Evolutionary conservation across 2,888 invertebrate species (phyloP).

Genomic region (Eilema caniola): DNA sequence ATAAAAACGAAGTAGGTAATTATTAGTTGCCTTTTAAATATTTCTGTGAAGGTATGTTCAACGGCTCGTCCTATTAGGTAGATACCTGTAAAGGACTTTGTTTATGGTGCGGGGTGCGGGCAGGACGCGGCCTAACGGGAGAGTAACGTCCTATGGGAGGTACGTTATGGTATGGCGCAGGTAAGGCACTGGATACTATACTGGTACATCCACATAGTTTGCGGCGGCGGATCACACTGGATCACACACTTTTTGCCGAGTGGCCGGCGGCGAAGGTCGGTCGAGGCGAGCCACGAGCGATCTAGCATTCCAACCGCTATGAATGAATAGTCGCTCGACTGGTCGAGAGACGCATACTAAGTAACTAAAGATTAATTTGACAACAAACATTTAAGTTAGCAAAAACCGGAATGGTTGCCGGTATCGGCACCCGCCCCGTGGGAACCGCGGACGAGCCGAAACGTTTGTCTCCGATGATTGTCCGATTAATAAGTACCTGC

Average conservation of each 20-base stretch:
- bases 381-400: slow-evolving; percentile 85
- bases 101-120: slow-evolving; percentile 32
- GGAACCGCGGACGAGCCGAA: slow-evolving; percentile 72
- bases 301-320: slow-evolving; percentile 85
- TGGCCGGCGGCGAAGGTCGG: slow-evolving; percentile 73
- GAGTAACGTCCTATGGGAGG: slow-evolving; percentile 60
- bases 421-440: slow-evolving; percentile 83
- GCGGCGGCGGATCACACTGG: slow-evolving; percentile 64
- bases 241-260: slow-evolving; percentile 71
- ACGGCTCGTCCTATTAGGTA: slow-evolving; percentile 26
- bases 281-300: slow-evolving; percentile 79
- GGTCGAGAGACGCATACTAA: slow-evolving; percentile 80
- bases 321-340: slow-evolving; percentile 85
- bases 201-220: slow-evolving; percentile 73
- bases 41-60: slow-evolving; percentile 30
- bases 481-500: slow-evolving; percentile 64
- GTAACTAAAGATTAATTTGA: slow-evolving; percentile 85
- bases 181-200: slow-evolving; percentile 60
- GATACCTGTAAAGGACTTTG: slow-evolving; percentile 39
- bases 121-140: slow-evolving; percentile 50
- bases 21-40: background rate
- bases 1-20: slow-evolving; percentile 12
- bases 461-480: slow-evolving; percentile 77
- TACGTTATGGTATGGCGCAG: slow-evolving; percentile 55
- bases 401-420: slow-evolving; percentile 80